A percentile compares a stretch with the other conserved stretches of the same genome.
phyloP scores from a whole-genome alignment of 2,888 invertebrate species.

The Latrodectus elegans region DNA sequence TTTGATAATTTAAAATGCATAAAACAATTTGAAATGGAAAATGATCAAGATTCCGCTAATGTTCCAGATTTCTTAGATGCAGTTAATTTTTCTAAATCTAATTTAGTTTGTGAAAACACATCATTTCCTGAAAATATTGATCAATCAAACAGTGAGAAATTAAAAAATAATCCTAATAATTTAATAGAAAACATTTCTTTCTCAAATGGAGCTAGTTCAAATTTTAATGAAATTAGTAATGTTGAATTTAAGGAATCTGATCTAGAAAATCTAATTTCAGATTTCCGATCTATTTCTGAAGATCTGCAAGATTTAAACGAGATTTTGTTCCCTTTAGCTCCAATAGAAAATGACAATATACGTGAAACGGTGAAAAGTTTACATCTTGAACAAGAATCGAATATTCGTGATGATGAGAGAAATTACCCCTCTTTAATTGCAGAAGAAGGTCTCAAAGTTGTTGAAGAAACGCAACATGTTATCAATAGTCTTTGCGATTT shows the following conservation, averaged over 20 bases:
- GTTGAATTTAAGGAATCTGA: background rate
- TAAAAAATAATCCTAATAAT: no score
- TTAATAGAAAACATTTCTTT: no score
- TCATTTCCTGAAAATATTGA: no score
- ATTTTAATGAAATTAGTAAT: no score
- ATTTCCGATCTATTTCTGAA: background rate
- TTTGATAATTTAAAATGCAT: background rate
- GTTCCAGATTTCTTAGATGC: background rate
- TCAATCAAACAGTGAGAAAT: no score
- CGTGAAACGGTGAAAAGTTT: no score
- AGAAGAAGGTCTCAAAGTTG: constrained; percentile 30
- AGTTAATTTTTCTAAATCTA: no score
- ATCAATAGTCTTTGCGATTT: constrained; percentile 37
- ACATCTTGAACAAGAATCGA: background rate
- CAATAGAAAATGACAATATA: no score
- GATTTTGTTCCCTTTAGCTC: background rate
- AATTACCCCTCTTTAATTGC: background rate
- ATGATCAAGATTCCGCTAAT: background rate
- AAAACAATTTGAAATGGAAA: background rate
- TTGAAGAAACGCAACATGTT: constrained; percentile 40
- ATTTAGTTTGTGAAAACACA: no score
- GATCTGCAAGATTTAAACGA: constrained; percentile 3
- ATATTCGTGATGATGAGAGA: background rate
- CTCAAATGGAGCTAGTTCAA: no score
- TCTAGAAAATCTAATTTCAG: background rate